Evolutionary conservation across 2,797 vertebrate genomes (phyloP), one percentile per base, ranked within the genome.

Genomic region (Melanogrammus aeglefinus): DNA sequence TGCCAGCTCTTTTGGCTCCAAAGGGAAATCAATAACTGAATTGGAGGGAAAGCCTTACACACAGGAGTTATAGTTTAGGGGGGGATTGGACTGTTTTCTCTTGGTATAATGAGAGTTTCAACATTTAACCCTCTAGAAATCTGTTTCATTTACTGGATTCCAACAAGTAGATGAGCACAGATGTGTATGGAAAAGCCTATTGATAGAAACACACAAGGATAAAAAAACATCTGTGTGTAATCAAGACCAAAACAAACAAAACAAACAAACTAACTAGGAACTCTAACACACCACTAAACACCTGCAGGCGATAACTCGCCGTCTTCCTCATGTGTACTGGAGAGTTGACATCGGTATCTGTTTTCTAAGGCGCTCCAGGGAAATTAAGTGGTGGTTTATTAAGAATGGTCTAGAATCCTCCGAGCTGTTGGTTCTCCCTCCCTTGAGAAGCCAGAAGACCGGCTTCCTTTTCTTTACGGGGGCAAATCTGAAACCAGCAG

Each of bases 1-100:
- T 84, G 78, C 76, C 88, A 86, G 83, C 78, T 86, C 77, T 74
- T 82, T 69, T 81, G 76, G 80, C 82, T 87, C 84, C 77, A 83
- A 79, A 87, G 82, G 77, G 77, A 87, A 87, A 90, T 91, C 86
- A 90, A 86, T 90, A 89, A 84, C 70, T 86, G 78, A 87, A 87
- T 84, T 74, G 82, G 79, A 90, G 84, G 71, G 0, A 36, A 82
- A 79, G 82, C 84, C 78, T 9, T 69, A 80, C 80, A 78, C 85
- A 75, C 9, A 36, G 76, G 77, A 78, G 78, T 76, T 4, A n/a
- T 0, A 6, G 31, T 81, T 69, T 69, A 4, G 21, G 57, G 18
- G 18, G 63, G 57, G 27, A 24, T 69, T 69, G 27, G 57, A 63
- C 6, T n/a, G 57, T 69, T 27, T 66, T 12, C 63, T 69, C 24